Percentiles rank a stretch among this genome's conserved stretches.
These are phyloP conservation scores for Eupithecia vulgata DNA, from an alignment of 2,888 invertebrate genomes.

Conservation along the genomic window DNA sequence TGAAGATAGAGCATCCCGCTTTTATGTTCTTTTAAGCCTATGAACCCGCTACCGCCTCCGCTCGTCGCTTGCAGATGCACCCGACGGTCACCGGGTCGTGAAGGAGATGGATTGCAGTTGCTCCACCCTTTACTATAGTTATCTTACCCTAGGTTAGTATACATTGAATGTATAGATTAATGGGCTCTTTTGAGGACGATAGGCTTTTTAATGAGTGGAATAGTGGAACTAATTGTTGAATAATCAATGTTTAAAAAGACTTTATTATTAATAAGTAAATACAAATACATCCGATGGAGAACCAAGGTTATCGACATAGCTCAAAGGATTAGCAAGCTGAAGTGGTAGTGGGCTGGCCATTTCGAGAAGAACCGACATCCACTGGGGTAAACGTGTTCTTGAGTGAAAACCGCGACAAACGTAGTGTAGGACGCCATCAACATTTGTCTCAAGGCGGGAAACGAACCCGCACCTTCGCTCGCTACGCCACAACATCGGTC, in stretches of 20 bases:
- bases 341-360: too few species aligned
- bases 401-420: too few species aligned
- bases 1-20: not conserved
- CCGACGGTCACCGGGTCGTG: slow-evolving; percentile 27
- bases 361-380: too few species aligned
- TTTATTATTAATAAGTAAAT: too few species aligned
- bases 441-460: too few species aligned
- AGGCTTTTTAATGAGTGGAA: slow-evolving; percentile 20
- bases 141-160: slow-evolving; percentile 49
- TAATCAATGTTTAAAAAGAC: not conserved
- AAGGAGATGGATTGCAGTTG: slow-evolving; percentile 66
- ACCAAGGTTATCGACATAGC: too few species aligned
- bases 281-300: too few species aligned
- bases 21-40: slow-evolving; percentile 26
- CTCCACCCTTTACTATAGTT: slow-evolving; percentile 66
- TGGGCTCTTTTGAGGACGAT: slow-evolving; percentile 32
- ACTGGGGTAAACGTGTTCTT: too few species aligned
- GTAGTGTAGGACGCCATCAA: too few species aligned
- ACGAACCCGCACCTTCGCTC: too few species aligned
- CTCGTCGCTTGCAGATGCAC: slow-evolving; percentile 24
- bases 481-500: too few species aligned
- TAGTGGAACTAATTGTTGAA: not conserved
- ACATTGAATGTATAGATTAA: slow-evolving; percentile 55
- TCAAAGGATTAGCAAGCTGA: too few species aligned
- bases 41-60: slow-evolving; percentile 34